Conservation (phyloP, 2,113 vertebrate genomes). For the Apodemus speciosus region DNA sequence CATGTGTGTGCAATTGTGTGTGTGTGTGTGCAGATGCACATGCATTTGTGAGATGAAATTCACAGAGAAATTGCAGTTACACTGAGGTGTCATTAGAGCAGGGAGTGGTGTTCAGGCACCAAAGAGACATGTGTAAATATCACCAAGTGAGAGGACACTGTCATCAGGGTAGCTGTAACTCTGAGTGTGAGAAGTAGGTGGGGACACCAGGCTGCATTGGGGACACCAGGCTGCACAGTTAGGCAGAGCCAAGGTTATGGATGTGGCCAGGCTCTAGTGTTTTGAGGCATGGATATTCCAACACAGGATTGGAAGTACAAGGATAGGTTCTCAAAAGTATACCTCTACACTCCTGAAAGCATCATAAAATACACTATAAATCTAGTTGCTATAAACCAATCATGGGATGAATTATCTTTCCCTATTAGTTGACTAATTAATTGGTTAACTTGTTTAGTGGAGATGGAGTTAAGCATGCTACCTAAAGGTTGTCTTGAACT, state of each 20-base stretch:
- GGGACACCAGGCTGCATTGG: no score
- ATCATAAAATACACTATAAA: not conserved
- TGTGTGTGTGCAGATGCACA: not conserved
- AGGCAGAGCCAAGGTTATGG: not conserved
- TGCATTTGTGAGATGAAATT: not conserved
- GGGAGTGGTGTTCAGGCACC: not conserved
- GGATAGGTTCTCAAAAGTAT: not conserved
- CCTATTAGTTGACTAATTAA: not conserved
- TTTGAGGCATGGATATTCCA: not conserved
- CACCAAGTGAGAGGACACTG: no score
- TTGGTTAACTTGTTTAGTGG: not conserved
- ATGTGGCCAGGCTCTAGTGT: not conserved
- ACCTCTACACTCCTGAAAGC: not conserved
- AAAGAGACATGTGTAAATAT: not conserved
- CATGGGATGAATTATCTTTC: not conserved
- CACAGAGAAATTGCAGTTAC: not conserved
- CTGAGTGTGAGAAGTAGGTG: no score
- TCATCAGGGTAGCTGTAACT: not conserved
- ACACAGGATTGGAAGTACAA: not conserved
- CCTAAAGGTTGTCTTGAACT: not conserved
- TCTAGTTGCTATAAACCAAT: not conserved
- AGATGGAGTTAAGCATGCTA: not conserved
- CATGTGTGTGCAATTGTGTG: not conserved
- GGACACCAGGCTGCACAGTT: no score
- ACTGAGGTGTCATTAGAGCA: not conserved